Conservation (phyloP, 2,888 invertebrate genomes). For the Euclidia mi region DNA sequence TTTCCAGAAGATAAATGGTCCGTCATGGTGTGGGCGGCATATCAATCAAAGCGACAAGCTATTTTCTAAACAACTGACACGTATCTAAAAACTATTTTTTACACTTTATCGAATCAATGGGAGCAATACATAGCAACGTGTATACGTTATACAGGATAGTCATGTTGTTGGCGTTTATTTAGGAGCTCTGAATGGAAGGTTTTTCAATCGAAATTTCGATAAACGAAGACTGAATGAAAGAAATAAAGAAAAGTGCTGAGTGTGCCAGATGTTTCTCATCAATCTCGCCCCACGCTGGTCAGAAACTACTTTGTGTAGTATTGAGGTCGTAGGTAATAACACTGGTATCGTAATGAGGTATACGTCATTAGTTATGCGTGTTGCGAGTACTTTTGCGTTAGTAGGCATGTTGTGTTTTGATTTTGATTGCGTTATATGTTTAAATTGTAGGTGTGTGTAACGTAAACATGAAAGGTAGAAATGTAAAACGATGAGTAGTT, state of each 20-base stretch:
- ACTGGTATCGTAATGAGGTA: constrained; percentile 1
- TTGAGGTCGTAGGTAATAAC: constrained; percentile 4
- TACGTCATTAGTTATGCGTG: not conserved
- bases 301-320: constrained; percentile 15
- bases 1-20: constrained; percentile 73
- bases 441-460: too few species aligned
- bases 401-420: too few species aligned
- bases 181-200: too few species aligned
- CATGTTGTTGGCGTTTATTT: too few species aligned
- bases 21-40: constrained; percentile 65
- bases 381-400: not conserved
- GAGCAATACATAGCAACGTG: constrained; percentile 17
- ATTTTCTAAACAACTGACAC: constrained; percentile 75
- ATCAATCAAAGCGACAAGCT: constrained; percentile 74
- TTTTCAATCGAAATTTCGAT: constrained; percentile 14
- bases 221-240: constrained; percentile 1
- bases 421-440: too few species aligned
- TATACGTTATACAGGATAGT: too few species aligned
- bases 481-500: too few species aligned
- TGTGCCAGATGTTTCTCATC: constrained; percentile 31
- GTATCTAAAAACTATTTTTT: constrained; percentile 70
- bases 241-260: constrained; percentile 27
- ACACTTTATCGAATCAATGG: constrained; percentile 44
- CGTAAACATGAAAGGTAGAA: too few species aligned
- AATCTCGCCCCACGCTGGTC: constrained; percentile 14